phyloP scores from a whole-genome alignment of 2,888 invertebrate species.

The Ethmia dodecea region DNA sequence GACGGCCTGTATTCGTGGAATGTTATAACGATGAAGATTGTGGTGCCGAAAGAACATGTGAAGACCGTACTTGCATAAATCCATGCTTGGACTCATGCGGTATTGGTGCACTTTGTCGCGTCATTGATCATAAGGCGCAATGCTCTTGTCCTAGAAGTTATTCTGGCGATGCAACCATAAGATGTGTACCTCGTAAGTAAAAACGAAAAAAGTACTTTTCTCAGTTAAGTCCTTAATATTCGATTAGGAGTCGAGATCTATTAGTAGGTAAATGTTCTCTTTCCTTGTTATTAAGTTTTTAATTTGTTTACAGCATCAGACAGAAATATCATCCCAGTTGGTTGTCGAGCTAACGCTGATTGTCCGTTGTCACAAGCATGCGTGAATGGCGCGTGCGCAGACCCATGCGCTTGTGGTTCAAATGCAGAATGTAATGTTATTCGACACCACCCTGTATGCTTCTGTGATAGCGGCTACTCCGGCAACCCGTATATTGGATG shows the following conservation, averaged over 20 bases:
- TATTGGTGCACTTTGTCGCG: conserved; percentile 88
- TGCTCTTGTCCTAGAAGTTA: conserved; percentile 90
- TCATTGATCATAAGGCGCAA: conserved; percentile 83
- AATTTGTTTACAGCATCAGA: conserved; percentile 73
- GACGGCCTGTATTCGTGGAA: conserved; percentile 73
- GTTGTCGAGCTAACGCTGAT: conserved; percentile 88
- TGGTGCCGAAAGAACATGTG: conserved; percentile 83
- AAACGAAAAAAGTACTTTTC: background rate
- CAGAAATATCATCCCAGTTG: conserved; percentile 75
- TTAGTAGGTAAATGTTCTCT: too few relatives aligned
- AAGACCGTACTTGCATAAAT: conserved; percentile 86
- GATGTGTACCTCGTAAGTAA: conserved; percentile 89
- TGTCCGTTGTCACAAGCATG: conserved; percentile 91
- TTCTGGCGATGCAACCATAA: conserved; percentile 83
- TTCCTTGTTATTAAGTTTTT: too few relatives aligned
- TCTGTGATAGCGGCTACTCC: conserved; percentile 88
- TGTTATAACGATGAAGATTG: conserved; percentile 90
- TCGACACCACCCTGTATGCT: conserved; percentile 92
- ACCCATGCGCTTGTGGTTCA: conserved; percentile 91
- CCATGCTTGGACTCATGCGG: conserved; percentile 89
- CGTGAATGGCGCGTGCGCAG: conserved; percentile 86
- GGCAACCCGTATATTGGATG: conserved; percentile 92
- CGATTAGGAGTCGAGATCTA: too few relatives aligned
- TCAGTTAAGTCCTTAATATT: too few relatives aligned
- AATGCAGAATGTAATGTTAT: conserved; percentile 89